These are phyloP conservation scores for Asobara japonica DNA, from an alignment of 1,140 invertebrate genomes.

Conservation along the genomic window DNA sequence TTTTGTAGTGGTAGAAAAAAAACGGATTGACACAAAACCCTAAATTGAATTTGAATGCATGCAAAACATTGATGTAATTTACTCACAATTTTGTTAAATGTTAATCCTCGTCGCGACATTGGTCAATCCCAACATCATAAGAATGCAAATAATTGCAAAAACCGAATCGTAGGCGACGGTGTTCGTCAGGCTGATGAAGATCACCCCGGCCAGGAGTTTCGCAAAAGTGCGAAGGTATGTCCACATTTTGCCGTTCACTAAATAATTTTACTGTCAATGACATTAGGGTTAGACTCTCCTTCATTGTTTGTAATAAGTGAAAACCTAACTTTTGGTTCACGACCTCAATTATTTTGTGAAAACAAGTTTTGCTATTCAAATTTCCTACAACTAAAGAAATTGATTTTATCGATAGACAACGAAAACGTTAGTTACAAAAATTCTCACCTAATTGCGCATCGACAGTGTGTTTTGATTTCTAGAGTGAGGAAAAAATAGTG, in stretches of 20 bases:
- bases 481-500: not conserved
- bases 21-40: not conserved
- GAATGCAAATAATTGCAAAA: conserved; percentile 39
- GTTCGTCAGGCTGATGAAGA: conserved; percentile 39
- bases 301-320: too few species aligned
- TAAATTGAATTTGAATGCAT: not conserved
- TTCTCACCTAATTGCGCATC: not conserved
- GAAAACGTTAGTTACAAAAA: not conserved
- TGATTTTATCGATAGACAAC: not conserved
- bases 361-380: too few species aligned
- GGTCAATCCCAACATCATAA: conserved; percentile 34
- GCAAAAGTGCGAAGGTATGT: conserved; percentile 32
- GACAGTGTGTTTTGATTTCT: not conserved
- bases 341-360: too few species aligned
- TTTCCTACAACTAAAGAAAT: too few species aligned
- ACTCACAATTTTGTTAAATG: not conserved
- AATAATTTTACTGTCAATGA: not conserved
- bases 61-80: not conserved
- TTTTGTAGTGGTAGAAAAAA: too few species aligned
- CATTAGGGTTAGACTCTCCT: too few species aligned
- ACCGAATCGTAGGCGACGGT: conserved; percentile 40
- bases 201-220: conserved; percentile 38
- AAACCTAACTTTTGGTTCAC: too few species aligned
- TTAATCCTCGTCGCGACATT: conserved; percentile 29
- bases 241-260: not conserved